Conservation (phyloP, 2,888 invertebrate genomes). For the Aethes cnicana region DNA sequence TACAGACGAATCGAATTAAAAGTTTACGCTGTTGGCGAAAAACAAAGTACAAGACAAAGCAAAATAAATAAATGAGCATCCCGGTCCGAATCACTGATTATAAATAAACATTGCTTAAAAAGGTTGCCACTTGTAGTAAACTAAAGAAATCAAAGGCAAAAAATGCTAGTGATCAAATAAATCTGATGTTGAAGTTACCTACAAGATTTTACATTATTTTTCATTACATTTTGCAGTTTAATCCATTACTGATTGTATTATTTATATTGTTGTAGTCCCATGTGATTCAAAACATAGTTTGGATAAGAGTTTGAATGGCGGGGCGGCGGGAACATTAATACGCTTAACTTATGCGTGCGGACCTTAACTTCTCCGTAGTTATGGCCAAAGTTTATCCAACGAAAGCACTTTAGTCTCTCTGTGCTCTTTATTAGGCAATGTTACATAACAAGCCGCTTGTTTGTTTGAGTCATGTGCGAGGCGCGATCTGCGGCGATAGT, state of each 20-base stretch:
- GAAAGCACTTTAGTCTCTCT: constrained; percentile 52
- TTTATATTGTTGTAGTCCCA: constrained; percentile 57
- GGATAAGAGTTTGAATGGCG: constrained; percentile 46
- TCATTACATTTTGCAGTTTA: neutral
- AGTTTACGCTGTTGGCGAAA: constrained; percentile 55
- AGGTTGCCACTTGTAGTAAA: too few species aligned
- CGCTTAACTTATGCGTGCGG: constrained; percentile 67
- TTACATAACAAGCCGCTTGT: constrained; percentile 61
- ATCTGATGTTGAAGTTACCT: too few species aligned
- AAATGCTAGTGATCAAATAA: too few species aligned
- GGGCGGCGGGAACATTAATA: constrained; percentile 65
- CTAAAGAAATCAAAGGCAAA: too few species aligned
- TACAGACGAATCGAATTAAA: constrained; percentile 68
- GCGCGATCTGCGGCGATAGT: constrained; percentile 48
- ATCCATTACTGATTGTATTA: constrained; percentile 49
- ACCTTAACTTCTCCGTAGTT: constrained; percentile 61
- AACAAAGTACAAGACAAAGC: constrained; percentile 16
- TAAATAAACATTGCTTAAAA: too few species aligned
- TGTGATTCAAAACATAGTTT: constrained; percentile 49
- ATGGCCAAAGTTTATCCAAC: constrained; percentile 60
- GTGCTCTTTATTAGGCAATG: constrained; percentile 50
- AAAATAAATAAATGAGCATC: constrained; percentile 15
- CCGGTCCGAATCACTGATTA: neutral
- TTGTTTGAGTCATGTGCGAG: constrained; percentile 51
- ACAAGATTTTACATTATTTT: neutral